Base-by-base conservation (phyloP, 2,888 invertebrate genomes). In the Zhuqinia jingwanae region DNA sequence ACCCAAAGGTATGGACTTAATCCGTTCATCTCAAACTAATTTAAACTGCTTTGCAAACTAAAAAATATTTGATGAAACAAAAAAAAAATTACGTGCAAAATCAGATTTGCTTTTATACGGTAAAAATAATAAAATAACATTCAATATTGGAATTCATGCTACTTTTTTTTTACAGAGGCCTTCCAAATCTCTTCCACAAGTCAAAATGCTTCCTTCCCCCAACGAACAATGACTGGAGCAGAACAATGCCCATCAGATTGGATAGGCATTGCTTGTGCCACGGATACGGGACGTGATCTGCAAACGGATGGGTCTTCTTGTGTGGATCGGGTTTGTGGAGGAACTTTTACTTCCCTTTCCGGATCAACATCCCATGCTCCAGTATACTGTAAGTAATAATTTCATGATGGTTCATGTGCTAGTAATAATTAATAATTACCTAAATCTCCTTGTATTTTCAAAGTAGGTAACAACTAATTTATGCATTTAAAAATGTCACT, bases 341-440 rank as follows among this genome's bases (percentile, higher is more conserved):
- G 91, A 42, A 90, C 89, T 20, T 91, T 90, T 65, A 76, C 90
- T 0, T 88, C 88, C 56, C 73, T 91, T 10, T 89, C 89, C 2
- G 91, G 91, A 0, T 95, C 95, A 1, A 94, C 95, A 91, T 93
- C 94, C 85, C 93, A 95, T 11, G 94, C 95, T 1, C 94, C 95
- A 0, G 95, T 97, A 25, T 93, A 95, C 91, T 96, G 97, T 96
- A 92, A 94, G 95, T 58, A n/a, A n/a, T n/a, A n/a, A n/a, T n/a
- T n/a, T n/a, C n/a, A n/a, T n/a, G n/a, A n/a, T n/a, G n/a, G 11
- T 15, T 6, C 47, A 47, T 6, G 47, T 11, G 15, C 42, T 56
- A 56, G 5, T 17, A 76, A 45, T 20, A 20, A 6, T 17, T 68
- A 6, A 8, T 30, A 5, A 42, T 36, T 68, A 20, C 36, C 6